These are phyloP conservation scores for Lochmaea capreae DNA, from an alignment of 2,888 invertebrate genomes.

Conservation along the genomic window DNA sequence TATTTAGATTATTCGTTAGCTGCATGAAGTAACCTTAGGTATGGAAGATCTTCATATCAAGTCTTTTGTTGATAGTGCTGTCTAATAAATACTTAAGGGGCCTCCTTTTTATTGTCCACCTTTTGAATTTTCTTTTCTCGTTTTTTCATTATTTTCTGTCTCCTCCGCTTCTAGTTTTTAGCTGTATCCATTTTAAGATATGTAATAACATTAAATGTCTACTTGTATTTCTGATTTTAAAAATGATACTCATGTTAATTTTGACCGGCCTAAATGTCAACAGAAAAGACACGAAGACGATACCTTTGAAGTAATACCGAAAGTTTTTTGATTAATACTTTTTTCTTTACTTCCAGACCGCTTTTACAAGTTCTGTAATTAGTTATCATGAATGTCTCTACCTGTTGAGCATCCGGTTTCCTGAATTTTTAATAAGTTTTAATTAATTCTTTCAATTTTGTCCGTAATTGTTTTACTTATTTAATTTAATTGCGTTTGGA, in stretches of 20 bases:
- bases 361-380: constrained; percentile 15
- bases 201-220: no score
- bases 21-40: no score
- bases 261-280: neutral
- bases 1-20: no score
- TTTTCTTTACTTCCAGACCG: constrained; percentile 4
- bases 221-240: neutral
- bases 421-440: constrained; percentile 16
- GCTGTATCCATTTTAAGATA: no score
- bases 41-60: no score
- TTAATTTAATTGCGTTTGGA: neutral
- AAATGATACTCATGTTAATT: neutral
- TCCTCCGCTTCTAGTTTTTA: no score
- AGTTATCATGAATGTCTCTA: constrained; percentile 6
- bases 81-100: no score
- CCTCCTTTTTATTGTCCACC: no score
- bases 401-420: constrained; percentile 13
- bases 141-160: no score
- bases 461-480: neutral
- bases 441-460: constrained; percentile 5
- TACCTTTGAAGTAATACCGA: constrained; percentile 13
- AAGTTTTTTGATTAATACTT: constrained; percentile 17
- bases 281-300: neutral
- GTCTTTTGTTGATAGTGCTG: no score
- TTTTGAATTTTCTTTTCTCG: no score